phyloP scores from a whole-genome alignment of 2,888 invertebrate genomes.

The Agonopterix heracliana region DNA sequence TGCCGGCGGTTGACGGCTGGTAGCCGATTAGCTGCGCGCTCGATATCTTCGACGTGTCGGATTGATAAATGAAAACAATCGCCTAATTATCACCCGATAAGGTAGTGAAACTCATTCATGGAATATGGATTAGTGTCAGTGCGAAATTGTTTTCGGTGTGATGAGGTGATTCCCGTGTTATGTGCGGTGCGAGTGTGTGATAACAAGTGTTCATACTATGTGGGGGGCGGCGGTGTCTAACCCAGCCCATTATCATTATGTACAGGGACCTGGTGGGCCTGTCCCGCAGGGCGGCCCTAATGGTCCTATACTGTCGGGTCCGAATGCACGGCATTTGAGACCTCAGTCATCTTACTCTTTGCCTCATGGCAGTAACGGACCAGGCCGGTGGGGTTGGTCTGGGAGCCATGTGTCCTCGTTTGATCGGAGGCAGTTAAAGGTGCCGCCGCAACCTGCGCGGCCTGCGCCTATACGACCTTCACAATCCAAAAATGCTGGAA shows the following conservation, averaged over 20 bases:
- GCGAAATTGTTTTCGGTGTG: conserved; percentile 43
- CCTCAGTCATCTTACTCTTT: conserved; percentile 73
- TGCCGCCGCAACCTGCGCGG: conserved; percentile 63
- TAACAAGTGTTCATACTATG: conserved; percentile 47
- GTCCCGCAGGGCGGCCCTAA: conserved; percentile 50
- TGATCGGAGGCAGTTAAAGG: conserved; percentile 64
- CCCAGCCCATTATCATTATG: conserved; percentile 65
- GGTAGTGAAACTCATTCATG: conserved; percentile 37
- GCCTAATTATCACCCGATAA: conserved; percentile 58
- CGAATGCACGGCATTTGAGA: conserved; percentile 51
- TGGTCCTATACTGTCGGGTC: conserved; percentile 56
- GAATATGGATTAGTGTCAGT: conserved; percentile 52
- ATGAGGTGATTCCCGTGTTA: conserved; percentile 52
- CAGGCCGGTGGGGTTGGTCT: conserved; percentile 73
- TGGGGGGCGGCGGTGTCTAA: conserved; percentile 69
- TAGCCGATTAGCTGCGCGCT: conserved; percentile 40
- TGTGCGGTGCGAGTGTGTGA: conserved; percentile 46
- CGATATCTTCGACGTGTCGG: conserved; percentile 43
- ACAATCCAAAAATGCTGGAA: conserved; percentile 46
- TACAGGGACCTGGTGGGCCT: conserved; percentile 49
- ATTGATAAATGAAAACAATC: conserved; percentile 46
- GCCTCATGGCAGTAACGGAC: conserved; percentile 73
- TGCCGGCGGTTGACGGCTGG: conserved; percentile 29
- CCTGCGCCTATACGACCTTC: conserved; percentile 60
- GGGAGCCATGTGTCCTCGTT: conserved; percentile 72